phyloP scores from a whole-genome alignment of 2,888 invertebrate genomes.

The Aphidius colemani region DNA sequence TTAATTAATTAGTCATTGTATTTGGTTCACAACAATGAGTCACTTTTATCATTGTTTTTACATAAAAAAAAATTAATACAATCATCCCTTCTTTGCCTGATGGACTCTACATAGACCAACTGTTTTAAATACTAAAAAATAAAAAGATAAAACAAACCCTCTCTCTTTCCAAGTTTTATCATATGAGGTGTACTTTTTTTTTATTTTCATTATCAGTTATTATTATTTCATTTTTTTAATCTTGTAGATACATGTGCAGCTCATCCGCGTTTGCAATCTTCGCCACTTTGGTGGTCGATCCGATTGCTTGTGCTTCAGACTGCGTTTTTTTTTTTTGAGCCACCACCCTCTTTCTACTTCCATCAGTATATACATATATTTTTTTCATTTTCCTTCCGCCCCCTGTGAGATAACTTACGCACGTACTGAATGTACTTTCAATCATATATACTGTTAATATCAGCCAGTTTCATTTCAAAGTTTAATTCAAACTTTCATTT shows the following conservation, averaged over 20 bases:
- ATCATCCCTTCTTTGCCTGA: constrained; percentile 3
- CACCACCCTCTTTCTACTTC: neutral
- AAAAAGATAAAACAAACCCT: too few species aligned
- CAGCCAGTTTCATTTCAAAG: constrained; percentile 28
- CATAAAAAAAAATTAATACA: too few species aligned
- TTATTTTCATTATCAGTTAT: constrained; percentile 18
- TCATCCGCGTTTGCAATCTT: constrained; percentile 30
- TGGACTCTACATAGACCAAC: constrained; percentile 14
- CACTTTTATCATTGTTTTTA: too few species aligned
- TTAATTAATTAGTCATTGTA: too few species aligned
- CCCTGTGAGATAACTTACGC: constrained; percentile 30
- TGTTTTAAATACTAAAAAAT: constrained; percentile 13
- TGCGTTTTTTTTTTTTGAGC: constrained; percentile 9
- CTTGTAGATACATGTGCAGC: constrained; percentile 17
- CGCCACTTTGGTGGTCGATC: constrained; percentile 48
- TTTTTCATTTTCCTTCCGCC: constrained; percentile 3
- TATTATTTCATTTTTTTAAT: constrained; percentile 29
- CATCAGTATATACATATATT: neutral
- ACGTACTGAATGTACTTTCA: constrained; percentile 30
- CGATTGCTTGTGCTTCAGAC: constrained; percentile 32
- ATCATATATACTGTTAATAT: constrained; percentile 26
- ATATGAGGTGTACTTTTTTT: constrained; percentile 8
- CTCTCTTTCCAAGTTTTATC: constrained; percentile 25
- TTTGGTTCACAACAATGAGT: too few species aligned
- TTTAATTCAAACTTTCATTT: constrained; percentile 26